Evolutionary conservation across 2,113 vertebrate species (phyloP), one percentile per base, ranked within the genome.

Genomic region (Psophia crepitans): DNA sequence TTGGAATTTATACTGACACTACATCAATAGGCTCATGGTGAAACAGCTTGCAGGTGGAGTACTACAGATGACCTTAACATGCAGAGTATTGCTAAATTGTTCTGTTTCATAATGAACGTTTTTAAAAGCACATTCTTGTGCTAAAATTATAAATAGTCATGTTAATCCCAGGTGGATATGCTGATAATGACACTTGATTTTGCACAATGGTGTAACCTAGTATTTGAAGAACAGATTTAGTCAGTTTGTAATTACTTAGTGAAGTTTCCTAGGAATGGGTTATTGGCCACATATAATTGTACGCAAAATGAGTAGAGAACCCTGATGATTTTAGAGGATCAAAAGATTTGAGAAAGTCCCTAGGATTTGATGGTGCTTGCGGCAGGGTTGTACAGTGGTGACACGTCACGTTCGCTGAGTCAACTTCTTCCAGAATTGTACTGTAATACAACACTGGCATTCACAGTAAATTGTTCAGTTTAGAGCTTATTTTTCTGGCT

Each of bases 81-180:
- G 33, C 18, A 90, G 57, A 48, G 30, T n/a, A 35, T 37, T 78
- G 22, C 76, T 88, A 64, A 57, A 20, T 23, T 69, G 39, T 77
- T 94, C 51, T 80, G 27, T 35, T 96, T 81, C 18, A 56, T 87
- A 94, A 77, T 68, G 83, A 84, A 71, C 14, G 54, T 83, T 81
- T 77, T 23, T 14, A 56, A 93, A 77, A 66, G 12, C 12, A 35
- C 8, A 13, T 49, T 44, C 14, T 14, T 44, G 23, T 84, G 32
- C 33, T 75, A 13, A 84, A 93, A 76, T 18, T 7, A 10, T 43
- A 60, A 68, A 58, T 53, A 69, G 4, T 70, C 1, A 30, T 64
- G 78, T 65, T 33, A 64, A 12, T 58, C 41, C 7, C 24, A 27
- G 51, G 30, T 37, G 11, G 14, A 11, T 49, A 18, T n/a, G 8